Conservation (phyloP, 64 coral and sea anemone species). For the Montipora cactus region DNA sequence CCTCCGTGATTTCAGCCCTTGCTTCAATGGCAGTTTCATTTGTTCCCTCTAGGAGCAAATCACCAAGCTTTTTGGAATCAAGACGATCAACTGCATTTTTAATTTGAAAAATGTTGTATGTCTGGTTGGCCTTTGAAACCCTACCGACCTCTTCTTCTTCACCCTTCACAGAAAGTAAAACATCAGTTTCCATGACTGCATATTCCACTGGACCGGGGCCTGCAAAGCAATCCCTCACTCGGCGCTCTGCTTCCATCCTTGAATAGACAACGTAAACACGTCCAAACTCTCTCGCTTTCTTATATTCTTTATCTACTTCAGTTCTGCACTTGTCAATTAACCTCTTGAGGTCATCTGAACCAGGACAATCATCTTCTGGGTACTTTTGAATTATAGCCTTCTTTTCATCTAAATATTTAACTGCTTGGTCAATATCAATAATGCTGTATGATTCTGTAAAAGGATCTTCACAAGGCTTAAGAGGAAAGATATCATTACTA, state of each 20-base stretch:
- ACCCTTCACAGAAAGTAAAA: too few species aligned
- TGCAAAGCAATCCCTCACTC: constrained; percentile 19
- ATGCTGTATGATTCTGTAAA: too few species aligned
- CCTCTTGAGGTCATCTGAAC: not conserved
- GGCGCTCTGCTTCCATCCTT: not conserved
- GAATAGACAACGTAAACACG: too few species aligned
- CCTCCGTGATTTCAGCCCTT: not conserved
- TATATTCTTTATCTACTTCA: not conserved
- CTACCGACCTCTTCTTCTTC: too few species aligned
- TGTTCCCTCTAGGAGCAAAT: not conserved
- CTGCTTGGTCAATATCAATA: too few species aligned
- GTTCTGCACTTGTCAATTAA: not conserved
- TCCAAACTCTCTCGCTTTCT: too few species aligned
- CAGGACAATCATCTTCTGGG: not conserved
- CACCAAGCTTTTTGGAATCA: constrained; percentile 13
- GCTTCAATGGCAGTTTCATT: not conserved
- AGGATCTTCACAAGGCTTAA: too few species aligned
- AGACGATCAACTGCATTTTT: not conserved
- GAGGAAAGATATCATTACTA: too few species aligned
- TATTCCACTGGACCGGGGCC: too few species aligned
- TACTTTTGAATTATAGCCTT: not conserved
- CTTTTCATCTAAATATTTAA: too few species aligned
- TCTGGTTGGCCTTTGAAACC: too few species aligned
- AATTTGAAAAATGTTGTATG: constrained; percentile 5
- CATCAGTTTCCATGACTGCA: too few species aligned